Evolutionary conservation across 2,113 vertebrate genomes (phyloP).

Genomic region (Edolisoma coerulescens): DNA sequence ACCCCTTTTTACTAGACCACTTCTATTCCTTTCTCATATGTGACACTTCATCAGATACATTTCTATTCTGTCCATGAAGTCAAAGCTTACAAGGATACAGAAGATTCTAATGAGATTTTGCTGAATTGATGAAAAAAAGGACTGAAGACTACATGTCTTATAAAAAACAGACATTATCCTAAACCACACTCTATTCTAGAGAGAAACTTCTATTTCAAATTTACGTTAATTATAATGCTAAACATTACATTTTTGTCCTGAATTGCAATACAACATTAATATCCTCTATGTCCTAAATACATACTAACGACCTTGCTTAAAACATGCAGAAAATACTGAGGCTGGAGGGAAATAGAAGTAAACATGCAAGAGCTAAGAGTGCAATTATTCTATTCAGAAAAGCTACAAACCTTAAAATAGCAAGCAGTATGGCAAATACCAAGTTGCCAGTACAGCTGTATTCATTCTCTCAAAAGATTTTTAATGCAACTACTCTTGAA

Average conservation of each 20-base stretch:
- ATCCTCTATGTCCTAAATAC: neutral
- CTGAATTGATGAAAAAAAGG: neutral
- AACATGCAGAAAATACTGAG: neutral
- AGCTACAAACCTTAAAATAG: neutral
- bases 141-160: neutral
- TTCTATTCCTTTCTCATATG: neutral
- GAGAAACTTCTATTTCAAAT: neutral
- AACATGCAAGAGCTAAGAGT: neutral
- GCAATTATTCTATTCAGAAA: neutral
- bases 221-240: neutral
- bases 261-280: neutral
- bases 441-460: neutral
- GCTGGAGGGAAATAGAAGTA: neutral
- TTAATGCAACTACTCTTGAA: neutral
- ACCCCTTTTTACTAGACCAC: neutral
- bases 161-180: neutral
- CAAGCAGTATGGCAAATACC: neutral
- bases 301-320: neutral
- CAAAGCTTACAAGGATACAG: neutral
- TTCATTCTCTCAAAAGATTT: neutral
- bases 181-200: neutral
- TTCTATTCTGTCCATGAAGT: neutral
- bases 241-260: neutral
- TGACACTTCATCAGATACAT: neutral
- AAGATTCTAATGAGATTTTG: neutral